These are phyloP conservation scores for Hermaeophaga mercurialis DNA, from an alignment of 2,888 invertebrate species.

Conservation along the genomic window DNA sequence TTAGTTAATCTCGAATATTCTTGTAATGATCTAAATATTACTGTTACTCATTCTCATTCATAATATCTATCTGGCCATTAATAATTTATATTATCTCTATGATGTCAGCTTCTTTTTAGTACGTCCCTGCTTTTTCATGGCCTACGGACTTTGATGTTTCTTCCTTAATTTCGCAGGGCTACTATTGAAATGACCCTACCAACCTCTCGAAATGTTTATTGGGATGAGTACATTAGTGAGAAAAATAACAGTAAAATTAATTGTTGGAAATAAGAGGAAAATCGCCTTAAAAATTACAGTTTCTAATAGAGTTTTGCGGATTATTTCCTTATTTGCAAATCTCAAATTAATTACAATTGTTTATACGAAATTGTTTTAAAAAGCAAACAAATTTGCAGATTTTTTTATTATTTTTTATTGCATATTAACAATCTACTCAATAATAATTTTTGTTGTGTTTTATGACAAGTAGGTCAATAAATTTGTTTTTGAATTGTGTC, in stretches of 20 bases:
- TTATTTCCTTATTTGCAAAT: too few species aligned
- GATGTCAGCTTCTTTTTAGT: background rate
- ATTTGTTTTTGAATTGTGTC: too few species aligned
- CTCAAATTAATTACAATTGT: too few species aligned
- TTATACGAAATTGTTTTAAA: too few species aligned
- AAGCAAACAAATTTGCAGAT: too few species aligned
- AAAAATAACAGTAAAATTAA: slow-evolving; percentile 11
- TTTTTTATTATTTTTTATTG: too few species aligned
- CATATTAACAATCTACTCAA: too few species aligned
- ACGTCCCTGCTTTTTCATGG: slow-evolving; percentile 12
- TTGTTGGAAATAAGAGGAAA: background rate
- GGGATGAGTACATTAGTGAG: slow-evolving; percentile 2
- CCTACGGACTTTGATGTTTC: slow-evolving; percentile 14
- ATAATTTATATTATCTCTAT: background rate
- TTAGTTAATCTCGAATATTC: too few species aligned
- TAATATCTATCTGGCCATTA: background rate
- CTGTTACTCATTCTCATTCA: background rate
- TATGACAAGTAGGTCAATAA: too few species aligned
- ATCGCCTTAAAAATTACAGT: background rate
- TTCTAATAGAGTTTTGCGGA: too few species aligned
- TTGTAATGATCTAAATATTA: too few species aligned
- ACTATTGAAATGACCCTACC: slow-evolving; percentile 13
- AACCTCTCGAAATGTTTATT: slow-evolving; percentile 7
- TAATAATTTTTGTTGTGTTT: too few species aligned
- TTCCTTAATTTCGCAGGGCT: slow-evolving; percentile 17